Base-by-base conservation (phyloP, 2,113 vertebrate species). In the Labeo catla region DNA sequence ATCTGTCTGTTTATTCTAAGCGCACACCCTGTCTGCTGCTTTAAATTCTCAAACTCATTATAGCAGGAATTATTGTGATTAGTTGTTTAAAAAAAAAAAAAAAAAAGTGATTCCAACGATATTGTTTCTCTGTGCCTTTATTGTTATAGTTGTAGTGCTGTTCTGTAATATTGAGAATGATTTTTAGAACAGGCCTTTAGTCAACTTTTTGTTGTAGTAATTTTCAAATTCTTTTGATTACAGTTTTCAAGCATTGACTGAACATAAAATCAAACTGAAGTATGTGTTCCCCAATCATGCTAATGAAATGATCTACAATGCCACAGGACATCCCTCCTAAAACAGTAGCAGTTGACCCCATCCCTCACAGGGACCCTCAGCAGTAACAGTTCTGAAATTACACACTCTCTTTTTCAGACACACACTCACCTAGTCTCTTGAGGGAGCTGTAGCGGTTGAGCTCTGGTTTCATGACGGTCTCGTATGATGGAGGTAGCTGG, bases 401-500 rank as follows among this genome's bases (percentile, higher is more conserved):
- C 43, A 47, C 50, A 34, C 59, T 73, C 47, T 77, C 47, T 34
- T 76, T 4, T 74, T 39, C n/a, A 74, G 59, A 81, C 59, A 54
- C 19, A 72, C 45, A 77, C 96, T 96, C 91, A 98, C 97, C 97
- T 73, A 98, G 93, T 83, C 95, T 96, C 92, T 97, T 97, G 82
- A 98, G 95, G 19, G 97, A 98, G 88, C 96, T 96, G 92, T 97
- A 97, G 68, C 96, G 95, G 90, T 89, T 97, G 90, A 97, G 86
- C 83, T 98, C 96, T 0, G 96, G 95, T 63, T 96, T 97, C 92
- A 96, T 90, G 28, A 94, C 92, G 0, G 92, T 86, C 68, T 97
- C 97, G 15, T 97, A 97, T 81, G 96, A 96, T 0, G 97, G 97
- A 12, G 97, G 97, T 87, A 97, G 95, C 87, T 97, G 97, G 3